Base-by-base conservation (phyloP, 92 coral and sea anemone genomes). In the Micromussa lordhowensis region DNA sequence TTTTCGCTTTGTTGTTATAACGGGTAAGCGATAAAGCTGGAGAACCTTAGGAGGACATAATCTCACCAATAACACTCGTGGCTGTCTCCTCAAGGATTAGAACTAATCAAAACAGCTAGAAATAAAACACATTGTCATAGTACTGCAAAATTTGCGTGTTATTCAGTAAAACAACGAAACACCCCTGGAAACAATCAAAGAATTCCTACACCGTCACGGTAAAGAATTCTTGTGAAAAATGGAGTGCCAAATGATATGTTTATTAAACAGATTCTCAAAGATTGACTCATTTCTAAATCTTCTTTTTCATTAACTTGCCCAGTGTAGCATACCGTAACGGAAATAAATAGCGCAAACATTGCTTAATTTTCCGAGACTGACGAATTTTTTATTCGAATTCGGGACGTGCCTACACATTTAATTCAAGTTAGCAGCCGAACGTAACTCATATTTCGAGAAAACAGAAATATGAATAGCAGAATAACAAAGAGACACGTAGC, bases 11-110 rank as follows among this genome's bases (percentile, higher is more conserved):
- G 79, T 87, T 87, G 74, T 82, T 58, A 31, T 85, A 91, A 69
- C 91, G 90, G 84, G 82, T 78, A 78, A 58, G 51, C 59, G 84
- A 86, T 84, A 55, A 78, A 82, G 78, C 26, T 78, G 66, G 28
- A 53, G 40, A 77, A 24, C 9, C 13, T 75, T 73, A 85, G 54
- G 79, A 83, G 61, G 58, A 19, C 44, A 40, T 77, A 40, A 77
- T 86, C 89, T 66, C 29, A 30, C 57, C 89, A 59, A 85, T 85
- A 17, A 40, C 28, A 75, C 40, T 29, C 31, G 48, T 58, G 44
- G 68, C 63, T 66, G 32, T 14, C 16, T 86, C 77, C n/a, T 51
- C 31, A 26, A 78, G 49, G 83, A 86, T 86, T 63, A 77, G 48
- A 40, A 53, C 48, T 64, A 77, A 86, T 77, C 68, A 78, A 68